These are phyloP conservation scores for Chrysodeixis includens DNA, from an alignment of 2,888 invertebrate genomes.

Conservation along the genomic window DNA sequence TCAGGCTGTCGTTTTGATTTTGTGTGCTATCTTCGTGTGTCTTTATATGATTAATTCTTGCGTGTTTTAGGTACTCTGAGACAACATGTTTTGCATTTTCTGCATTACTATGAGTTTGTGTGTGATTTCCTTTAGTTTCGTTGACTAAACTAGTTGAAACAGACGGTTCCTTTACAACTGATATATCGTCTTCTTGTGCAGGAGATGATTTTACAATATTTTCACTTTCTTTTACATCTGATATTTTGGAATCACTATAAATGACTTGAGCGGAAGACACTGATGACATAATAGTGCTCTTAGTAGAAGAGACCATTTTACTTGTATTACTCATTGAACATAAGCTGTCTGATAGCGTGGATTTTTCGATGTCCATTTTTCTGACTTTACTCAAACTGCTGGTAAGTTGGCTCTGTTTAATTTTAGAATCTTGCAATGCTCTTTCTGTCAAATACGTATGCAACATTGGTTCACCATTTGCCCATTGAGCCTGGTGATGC, in stretches of 20 bases:
- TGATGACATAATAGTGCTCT: slow-evolving; percentile 56
- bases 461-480: slow-evolving; percentile 91
- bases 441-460: slow-evolving; percentile 93
- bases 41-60: slow-evolving; percentile 83
- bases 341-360: slow-evolving; percentile 69
- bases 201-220: slow-evolving; percentile 51
- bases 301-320: slow-evolving; percentile 58
- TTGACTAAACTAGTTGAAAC: slow-evolving; percentile 48
- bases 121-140: slow-evolving; percentile 70
- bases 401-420: slow-evolving; percentile 91
- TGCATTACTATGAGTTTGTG: slow-evolving; percentile 74
- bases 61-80: slow-evolving; percentile 91
- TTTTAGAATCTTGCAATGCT: slow-evolving; percentile 91
- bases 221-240: slow-evolving; percentile 60
- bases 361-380: slow-evolving; percentile 77
- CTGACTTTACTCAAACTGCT: slow-evolving; percentile 76
- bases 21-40: slow-evolving; percentile 76
- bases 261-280: slow-evolving; percentile 58
- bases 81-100: slow-evolving; percentile 91
- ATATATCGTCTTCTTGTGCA: slow-evolving; percentile 66
- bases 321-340: slow-evolving; percentile 60
- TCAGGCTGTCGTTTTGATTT: slow-evolving; percentile 72
- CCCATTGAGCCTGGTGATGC: slow-evolving; percentile 88
- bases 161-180: slow-evolving; percentile 57
- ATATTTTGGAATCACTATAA: slow-evolving; percentile 60